Evolutionary conservation across 2,113 vertebrate species (phyloP), one percentile per base, ranked within the genome.

Genomic region (Paramormyrops kingsleyae): DNA sequence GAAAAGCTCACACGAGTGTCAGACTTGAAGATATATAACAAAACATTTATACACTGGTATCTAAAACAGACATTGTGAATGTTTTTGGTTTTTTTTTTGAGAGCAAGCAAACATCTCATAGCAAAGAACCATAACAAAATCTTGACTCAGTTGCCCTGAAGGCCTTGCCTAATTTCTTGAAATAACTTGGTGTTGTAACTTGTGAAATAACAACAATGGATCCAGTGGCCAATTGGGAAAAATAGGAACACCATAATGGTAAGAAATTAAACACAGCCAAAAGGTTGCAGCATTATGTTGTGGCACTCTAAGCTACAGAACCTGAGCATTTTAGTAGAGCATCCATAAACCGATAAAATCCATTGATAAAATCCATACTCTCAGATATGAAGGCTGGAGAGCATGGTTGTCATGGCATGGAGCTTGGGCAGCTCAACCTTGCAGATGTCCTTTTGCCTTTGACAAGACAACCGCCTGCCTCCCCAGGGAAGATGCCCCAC

Each of bases 381-480:
- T 80, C 74, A 2, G 12, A 80, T 42, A 80, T 17, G 74, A 80
- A 80, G 17, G 74, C 74, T 80, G 74, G 19, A 80, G 74, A 80
- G 39, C 6, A 42, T 42, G 35, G 31, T 80, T 80, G 4, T 77
- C 31, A 42, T 80, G 35, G 74, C 74, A 42, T 70, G 74, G 15
- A 42, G 74, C 2, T 42, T 7, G 74, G 35, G 35, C 74, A 42
- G 74, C 15, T 42, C 17, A 39, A 42, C 74, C 74, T 80, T 80
- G 74, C 35, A 35, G 74, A 80, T 80, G 74, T 80, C 74, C 31
- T 80, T 80, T 80, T 80, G 74, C 74, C 35, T 80, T 80, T 80
- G 74, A 80, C 31, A 15, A 80, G 35, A 80, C 35, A 80, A 80
- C 74, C 35, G 74, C 13, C 74, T 80, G 31, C 31, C 74, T 80